Evolutionary conservation across 2,797 vertebrate genomes (phyloP).

Genomic region (Hoplostethus atlanticus): DNA sequence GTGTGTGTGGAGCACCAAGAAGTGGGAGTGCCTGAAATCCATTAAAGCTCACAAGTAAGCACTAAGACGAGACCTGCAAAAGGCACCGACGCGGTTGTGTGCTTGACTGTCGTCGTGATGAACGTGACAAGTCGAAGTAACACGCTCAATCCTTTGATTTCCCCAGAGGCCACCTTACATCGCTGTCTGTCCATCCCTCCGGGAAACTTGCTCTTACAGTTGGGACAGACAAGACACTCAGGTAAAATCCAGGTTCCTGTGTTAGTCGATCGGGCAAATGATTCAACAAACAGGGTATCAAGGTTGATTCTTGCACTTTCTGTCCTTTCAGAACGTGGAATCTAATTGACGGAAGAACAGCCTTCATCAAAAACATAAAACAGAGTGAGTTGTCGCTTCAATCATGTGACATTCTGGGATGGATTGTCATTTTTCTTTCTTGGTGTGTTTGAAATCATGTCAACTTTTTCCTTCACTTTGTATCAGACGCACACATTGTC

Average conservation of each 20-base stretch:
- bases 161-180: conserved; percentile 91
- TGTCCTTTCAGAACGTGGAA: conserved; percentile 92
- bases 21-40: conserved; percentile 95
- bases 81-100: neutral
- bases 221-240: conserved; percentile 96
- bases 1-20: conserved; percentile 96
- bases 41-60: conserved; percentile 95
- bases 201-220: conserved; percentile 96
- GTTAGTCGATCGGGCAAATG: neutral
- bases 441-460: neutral
- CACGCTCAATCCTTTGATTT: conserved; percentile 9
- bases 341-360: conserved; percentile 93
- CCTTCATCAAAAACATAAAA: conserved; percentile 98
- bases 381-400: conserved; percentile 87
- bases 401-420: neutral
- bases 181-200: conserved; percentile 94
- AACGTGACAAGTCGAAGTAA: neutral
- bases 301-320: neutral
- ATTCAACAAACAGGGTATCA: rapidly evolving
- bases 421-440: neutral
- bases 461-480: neutral
- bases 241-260: conserved; percentile 77
- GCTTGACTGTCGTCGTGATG: neutral
- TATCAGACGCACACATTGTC: conserved; percentile 92
- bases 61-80: neutral